Conservation (phyloP, 1,140 invertebrate species). For the Zaprionus vittiger region DNA sequence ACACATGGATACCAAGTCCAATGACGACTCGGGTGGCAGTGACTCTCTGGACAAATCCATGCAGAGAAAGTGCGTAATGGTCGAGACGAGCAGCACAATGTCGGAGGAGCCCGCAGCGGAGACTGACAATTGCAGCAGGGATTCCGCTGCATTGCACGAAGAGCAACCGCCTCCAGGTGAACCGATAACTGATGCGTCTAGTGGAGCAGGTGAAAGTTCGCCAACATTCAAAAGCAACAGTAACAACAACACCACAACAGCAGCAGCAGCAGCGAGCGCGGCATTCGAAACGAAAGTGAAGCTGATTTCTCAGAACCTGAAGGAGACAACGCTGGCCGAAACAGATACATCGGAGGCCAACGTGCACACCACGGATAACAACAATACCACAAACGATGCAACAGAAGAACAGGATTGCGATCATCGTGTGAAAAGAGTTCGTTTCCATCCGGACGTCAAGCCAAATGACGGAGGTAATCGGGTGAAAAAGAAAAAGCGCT, state of each 20-base stretch:
- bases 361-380: background rate
- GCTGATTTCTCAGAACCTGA: conserved; percentile 78
- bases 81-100: conserved; percentile 51
- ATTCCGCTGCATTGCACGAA: conserved; percentile 53
- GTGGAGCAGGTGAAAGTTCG: conserved; percentile 39
- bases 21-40: conserved; percentile 74
- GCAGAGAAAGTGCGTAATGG: conserved; percentile 79
- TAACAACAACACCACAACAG: conserved; percentile 36
- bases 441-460: conserved; percentile 76
- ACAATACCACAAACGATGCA: conserved; percentile 1
- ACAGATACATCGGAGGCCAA: background rate
- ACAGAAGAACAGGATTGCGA: conserved; percentile 28
- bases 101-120: conserved; percentile 43
- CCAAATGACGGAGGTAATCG: conserved; percentile 73
- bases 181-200: conserved; percentile 22
- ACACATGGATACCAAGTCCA: conserved; percentile 76
- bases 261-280: conserved; percentile 45
- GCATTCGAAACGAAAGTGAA: conserved; percentile 78
- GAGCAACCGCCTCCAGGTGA: conserved; percentile 30
- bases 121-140: conserved; percentile 57
- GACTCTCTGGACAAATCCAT: conserved; percentile 80
- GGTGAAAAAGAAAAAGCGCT: conserved; percentile 64
- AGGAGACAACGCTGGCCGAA: conserved; percentile 73
- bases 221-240: conserved; percentile 25
- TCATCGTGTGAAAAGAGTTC: conserved; percentile 66